A percentile compares a stretch with the other conserved stretches of the same genome.
Evolutionary conservation across 2,113 vertebrate genomes (phyloP).

Genomic region (Gadus macrocephalus): DNA sequence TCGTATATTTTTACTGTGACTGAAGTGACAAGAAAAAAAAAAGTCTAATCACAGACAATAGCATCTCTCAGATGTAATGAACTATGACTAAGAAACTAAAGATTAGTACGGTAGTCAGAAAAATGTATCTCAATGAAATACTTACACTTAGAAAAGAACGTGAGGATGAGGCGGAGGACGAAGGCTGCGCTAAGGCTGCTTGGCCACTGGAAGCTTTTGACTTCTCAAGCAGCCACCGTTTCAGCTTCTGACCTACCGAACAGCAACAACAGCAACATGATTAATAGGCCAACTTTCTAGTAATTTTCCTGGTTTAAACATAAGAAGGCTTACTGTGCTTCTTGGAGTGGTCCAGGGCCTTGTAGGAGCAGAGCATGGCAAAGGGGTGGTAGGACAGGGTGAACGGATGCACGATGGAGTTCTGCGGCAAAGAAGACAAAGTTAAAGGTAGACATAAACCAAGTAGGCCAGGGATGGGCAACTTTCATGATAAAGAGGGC

Average conservation of each 20-base stretch:
- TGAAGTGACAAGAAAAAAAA: no score
- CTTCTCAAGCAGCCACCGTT: conserved; percentile 57
- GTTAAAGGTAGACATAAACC: not conserved
- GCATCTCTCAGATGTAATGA: no score
- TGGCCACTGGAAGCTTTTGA: conserved; percentile 17
- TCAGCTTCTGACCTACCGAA: conserved; percentile 58
- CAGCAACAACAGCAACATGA: not conserved
- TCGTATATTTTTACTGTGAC: no score
- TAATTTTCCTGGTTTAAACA: no score
- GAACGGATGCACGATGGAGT: conserved; percentile 64
- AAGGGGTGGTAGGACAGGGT: conserved; percentile 79
- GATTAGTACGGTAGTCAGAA: no score
- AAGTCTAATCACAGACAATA: no score
- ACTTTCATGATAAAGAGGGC: no score
- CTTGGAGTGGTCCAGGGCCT: conserved; percentile 70
- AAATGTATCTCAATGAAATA: conserved; percentile 3
- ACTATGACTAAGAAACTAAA: no score
- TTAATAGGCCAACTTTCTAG: not conserved
- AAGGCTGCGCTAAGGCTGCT: not conserved
- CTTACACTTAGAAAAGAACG: conserved; percentile 60
- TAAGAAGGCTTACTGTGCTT: conserved; percentile 72
- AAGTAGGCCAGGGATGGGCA: no score
- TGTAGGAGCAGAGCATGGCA: conserved; percentile 80
- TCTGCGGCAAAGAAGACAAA: conserved; percentile 38
- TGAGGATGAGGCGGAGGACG: conserved; percentile 44